A percentile compares a stretch with the other conserved stretches of the same genome.
These are phyloP conservation scores for Ennomos erosarius DNA, from an alignment of 2,888 invertebrate genomes.

Conservation along the genomic window DNA sequence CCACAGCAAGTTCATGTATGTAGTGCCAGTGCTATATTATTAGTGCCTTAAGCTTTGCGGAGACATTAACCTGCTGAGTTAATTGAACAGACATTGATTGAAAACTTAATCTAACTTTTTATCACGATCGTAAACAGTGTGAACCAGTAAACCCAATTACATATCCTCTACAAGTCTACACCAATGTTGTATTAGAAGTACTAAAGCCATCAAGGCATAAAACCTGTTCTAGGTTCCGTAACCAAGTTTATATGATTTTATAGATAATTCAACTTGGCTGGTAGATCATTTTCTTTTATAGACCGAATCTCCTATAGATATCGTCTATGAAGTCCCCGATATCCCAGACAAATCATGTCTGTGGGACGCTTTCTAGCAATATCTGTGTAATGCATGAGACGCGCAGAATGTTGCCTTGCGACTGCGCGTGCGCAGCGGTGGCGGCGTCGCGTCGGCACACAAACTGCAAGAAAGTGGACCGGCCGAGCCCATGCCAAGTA, in stretches of 20 bases:
- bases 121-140: neutral
- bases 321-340: constrained; percentile 45
- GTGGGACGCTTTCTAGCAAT: constrained; percentile 73
- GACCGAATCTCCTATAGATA: constrained; percentile 26
- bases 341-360: constrained; percentile 52
- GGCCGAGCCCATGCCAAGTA: constrained; percentile 48
- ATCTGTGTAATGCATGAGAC: constrained; percentile 60
- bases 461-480: constrained; percentile 72
- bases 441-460: constrained; percentile 52
- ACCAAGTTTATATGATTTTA: constrained; percentile 21
- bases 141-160: constrained; percentile 28
- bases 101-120: too few species aligned
- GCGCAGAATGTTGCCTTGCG: constrained; percentile 54
- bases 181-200: neutral
- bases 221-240: constrained; percentile 18
- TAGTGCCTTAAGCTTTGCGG: too few species aligned
- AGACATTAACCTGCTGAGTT: too few species aligned
- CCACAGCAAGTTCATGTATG: too few species aligned
- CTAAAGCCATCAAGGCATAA: constrained; percentile 25
- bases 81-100: too few species aligned
- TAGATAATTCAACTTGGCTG: constrained; percentile 19
- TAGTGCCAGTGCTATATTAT: too few species aligned
- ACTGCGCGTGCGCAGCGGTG: constrained; percentile 41
- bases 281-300: constrained; percentile 34
- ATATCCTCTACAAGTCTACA: constrained; percentile 24